Conservation (phyloP, 2,113 vertebrate species). For the Erythrolamprus reginae region DNA sequence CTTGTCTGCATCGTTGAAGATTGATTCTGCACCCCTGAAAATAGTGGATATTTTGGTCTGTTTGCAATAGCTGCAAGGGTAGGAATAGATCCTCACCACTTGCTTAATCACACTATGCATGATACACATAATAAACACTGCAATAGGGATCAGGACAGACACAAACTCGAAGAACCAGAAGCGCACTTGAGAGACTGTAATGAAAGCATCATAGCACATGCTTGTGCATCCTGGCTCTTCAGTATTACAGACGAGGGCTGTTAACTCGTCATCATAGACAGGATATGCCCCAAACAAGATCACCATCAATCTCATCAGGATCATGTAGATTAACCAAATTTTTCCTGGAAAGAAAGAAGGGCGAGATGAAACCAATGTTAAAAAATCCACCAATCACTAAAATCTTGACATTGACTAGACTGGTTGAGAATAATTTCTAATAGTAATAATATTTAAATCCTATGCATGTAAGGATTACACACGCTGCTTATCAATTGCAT, state of each 20-base stretch:
- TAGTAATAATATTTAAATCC: not conserved
- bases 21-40: conserved; percentile 27
- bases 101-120: conserved; percentile 69
- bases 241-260: conserved; percentile 90
- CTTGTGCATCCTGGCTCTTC: conserved; percentile 91
- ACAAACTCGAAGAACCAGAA: conserved; percentile 88
- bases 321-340: conserved; percentile 79
- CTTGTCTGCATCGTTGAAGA: conserved; percentile 3
- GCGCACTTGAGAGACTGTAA: conserved; percentile 84
- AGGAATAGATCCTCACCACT: conserved; percentile 6
- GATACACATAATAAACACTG: conserved; percentile 78
- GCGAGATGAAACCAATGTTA: conserved; percentile 16
- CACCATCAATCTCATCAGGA: conserved; percentile 79
- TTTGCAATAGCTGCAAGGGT: not conserved
- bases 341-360: conserved; percentile 75
- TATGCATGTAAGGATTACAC: not conserved
- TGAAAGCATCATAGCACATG: conserved; percentile 87
- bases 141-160: conserved; percentile 75
- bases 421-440: not conserved
- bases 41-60: not conserved
- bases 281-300: conserved; percentile 84
- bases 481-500: not conserved
- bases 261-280: conserved; percentile 89
- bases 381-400: not conserved
- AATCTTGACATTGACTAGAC: not conserved